Evolutionary conservation across 2,113 vertebrate genomes (phyloP).

Genomic region (Notechis scutatus): DNA sequence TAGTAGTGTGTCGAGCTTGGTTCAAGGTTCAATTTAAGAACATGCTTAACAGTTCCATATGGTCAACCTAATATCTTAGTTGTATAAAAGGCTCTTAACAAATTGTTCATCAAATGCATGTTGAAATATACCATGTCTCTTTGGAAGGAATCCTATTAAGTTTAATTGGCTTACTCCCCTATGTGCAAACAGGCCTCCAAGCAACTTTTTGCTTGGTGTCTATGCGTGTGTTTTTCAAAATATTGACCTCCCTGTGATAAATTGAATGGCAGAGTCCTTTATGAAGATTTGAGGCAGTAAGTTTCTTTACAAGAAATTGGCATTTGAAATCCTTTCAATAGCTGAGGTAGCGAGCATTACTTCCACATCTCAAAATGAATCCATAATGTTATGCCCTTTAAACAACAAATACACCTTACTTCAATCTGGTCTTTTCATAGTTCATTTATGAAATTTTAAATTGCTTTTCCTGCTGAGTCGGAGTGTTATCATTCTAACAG

Average conservation of each 20-base stretch:
- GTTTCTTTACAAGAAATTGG: conserved; percentile 31
- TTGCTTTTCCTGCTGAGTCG: not conserved
- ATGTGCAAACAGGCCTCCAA: not conserved
- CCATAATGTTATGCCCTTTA: conserved; percentile 17
- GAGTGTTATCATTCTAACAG: conserved; percentile 11
- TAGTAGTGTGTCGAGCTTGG: not conserved
- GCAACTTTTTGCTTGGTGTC: not conserved
- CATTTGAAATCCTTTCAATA: conserved; percentile 33
- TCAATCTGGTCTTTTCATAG: not conserved
- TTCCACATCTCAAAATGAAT: conserved; percentile 24
- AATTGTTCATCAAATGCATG: not conserved
- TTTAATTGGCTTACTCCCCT: not conserved
- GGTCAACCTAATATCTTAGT: not conserved
- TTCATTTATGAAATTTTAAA: conserved; percentile 16
- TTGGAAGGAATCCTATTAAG: not conserved
- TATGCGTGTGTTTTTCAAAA: not conserved
- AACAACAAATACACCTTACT: conserved; percentile 11
- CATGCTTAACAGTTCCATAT: not conserved
- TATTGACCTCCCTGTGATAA: not conserved
- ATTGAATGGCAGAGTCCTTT: conserved; percentile 8
- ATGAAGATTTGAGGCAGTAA: conserved; percentile 13
- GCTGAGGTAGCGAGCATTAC: not conserved
- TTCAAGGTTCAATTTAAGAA: not conserved
- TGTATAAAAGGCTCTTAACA: not conserved
- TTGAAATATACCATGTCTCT: not conserved